phyloP scores from a whole-genome alignment of 2,797 vertebrate species.

The Ficedula albicollis region DNA sequence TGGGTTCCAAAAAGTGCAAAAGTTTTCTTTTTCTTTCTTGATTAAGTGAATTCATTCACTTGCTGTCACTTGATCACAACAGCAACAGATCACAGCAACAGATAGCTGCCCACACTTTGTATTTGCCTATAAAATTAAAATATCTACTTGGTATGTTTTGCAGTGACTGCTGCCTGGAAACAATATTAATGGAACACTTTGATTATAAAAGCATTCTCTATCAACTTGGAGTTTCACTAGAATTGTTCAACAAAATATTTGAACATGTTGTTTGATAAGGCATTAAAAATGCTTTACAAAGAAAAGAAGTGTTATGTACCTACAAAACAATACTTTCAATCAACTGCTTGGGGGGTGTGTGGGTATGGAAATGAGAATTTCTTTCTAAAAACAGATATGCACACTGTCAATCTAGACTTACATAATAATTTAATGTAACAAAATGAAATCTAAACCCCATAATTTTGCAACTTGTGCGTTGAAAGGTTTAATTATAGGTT shows the following conservation, averaged over 20 bases:
- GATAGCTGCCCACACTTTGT: background rate
- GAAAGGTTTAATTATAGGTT: background rate
- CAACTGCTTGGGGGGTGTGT: background rate
- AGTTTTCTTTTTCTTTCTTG: background rate
- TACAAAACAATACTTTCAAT: background rate
- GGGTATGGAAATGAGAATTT: background rate
- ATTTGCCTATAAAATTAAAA: slow-evolving; percentile 14
- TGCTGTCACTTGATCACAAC: background rate
- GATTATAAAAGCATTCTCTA: background rate
- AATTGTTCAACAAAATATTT: background rate
- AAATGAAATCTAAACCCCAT: background rate
- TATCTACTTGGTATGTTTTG: background rate
- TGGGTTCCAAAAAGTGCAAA: background rate
- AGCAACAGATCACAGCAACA: background rate
- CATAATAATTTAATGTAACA: background rate
- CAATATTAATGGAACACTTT: background rate
- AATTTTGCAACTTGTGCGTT: background rate
- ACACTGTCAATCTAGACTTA: background rate
- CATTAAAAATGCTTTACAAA: background rate
- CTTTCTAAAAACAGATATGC: background rate
- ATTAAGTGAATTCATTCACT: background rate
- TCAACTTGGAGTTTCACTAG: background rate
- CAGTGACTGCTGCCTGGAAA: background rate
- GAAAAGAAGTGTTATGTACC: background rate
- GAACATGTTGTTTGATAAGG: background rate